Percentiles rank a stretch among this genome's conserved stretches.
phyloP scores from a whole-genome alignment of 2,113 vertebrate genomes.

The Epinephelus moara region DNA sequence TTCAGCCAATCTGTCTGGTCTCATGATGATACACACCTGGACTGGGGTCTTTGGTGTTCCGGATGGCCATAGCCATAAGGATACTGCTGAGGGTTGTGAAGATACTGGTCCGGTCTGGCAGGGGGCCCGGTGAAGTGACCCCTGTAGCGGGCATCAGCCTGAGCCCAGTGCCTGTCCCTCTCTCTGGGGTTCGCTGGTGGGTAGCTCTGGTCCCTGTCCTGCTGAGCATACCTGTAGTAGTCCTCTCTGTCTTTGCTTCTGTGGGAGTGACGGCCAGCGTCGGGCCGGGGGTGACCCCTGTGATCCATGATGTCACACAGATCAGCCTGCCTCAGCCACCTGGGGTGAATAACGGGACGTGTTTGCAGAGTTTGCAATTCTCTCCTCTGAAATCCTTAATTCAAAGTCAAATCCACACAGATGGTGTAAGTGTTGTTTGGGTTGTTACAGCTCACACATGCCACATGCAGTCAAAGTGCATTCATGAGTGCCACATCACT shows the following conservation, averaged over 20 bases:
- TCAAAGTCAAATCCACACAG: background rate
- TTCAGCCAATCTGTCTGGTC: background rate
- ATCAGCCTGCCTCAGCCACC: background rate
- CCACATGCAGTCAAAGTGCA: constrained; percentile 73
- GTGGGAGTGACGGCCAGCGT: constrained; percentile 37
- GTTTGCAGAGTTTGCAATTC: no score
- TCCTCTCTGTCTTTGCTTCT: constrained; percentile 64
- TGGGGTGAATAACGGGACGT: background rate
- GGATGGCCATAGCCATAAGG: constrained; percentile 47
- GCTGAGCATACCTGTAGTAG: constrained; percentile 51
- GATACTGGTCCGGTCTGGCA: constrained; percentile 55
- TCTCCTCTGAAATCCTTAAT: background rate
- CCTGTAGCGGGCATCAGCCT: constrained; percentile 58
- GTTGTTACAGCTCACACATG: constrained; percentile 38
- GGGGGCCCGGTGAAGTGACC: constrained; percentile 48
- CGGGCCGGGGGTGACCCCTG: constrained; percentile 60
- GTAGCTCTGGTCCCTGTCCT: constrained; percentile 53
- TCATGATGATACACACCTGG: constrained; percentile 69
- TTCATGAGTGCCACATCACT: constrained; percentile 77
- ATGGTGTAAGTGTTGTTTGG: background rate
- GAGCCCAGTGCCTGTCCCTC: constrained; percentile 60
- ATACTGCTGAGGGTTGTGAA: constrained; percentile 54
- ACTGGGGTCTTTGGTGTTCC: constrained; percentile 57
- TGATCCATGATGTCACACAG: constrained; percentile 69
- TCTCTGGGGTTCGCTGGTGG: constrained; percentile 62